Conservation (phyloP, 2,113 vertebrate genomes). For the Argyrosomus japonicus region DNA sequence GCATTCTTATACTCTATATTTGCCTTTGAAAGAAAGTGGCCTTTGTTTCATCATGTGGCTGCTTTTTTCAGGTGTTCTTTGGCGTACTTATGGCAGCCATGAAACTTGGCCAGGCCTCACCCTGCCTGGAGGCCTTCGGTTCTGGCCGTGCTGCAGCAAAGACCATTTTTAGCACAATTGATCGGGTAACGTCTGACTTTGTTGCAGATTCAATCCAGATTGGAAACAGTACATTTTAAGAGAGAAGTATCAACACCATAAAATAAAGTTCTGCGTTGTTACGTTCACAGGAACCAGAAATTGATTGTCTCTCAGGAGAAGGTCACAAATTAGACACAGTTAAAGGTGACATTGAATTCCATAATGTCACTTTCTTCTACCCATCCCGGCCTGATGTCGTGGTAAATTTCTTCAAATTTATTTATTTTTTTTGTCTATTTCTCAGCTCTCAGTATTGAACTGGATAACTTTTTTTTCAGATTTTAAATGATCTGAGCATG, state of each 20-base stretch:
- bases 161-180: slow-evolving; percentile 84
- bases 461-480: slow-evolving; percentile 59
- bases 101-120: slow-evolving; percentile 83
- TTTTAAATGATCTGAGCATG: slow-evolving; percentile 80
- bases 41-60: neutral
- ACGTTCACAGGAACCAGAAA: slow-evolving; percentile 79
- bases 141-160: slow-evolving; percentile 84
- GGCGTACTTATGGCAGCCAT: slow-evolving; percentile 83
- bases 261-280: slow-evolving; percentile 27
- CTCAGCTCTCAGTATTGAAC: neutral
- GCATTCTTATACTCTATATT: neutral
- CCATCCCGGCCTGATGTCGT: slow-evolving; percentile 83
- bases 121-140: slow-evolving; percentile 84
- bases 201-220: neutral
- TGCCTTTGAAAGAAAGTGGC: neutral
- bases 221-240: neutral
- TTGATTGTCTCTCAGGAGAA: slow-evolving; percentile 84
- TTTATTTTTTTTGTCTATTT: neutral
- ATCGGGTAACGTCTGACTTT: slow-evolving; percentile 74
- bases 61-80: slow-evolving; percentile 82
- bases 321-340: slow-evolving; percentile 83
- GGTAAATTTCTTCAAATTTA: slow-evolving; percentile 70
- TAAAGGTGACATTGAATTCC: slow-evolving; percentile 85
- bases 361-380: slow-evolving; percentile 80
- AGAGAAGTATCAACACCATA: neutral